These are phyloP conservation scores for Ashinkailepas kermadecensis DNA, from an alignment of 2,888 invertebrate species.

Conservation along the genomic window DNA sequence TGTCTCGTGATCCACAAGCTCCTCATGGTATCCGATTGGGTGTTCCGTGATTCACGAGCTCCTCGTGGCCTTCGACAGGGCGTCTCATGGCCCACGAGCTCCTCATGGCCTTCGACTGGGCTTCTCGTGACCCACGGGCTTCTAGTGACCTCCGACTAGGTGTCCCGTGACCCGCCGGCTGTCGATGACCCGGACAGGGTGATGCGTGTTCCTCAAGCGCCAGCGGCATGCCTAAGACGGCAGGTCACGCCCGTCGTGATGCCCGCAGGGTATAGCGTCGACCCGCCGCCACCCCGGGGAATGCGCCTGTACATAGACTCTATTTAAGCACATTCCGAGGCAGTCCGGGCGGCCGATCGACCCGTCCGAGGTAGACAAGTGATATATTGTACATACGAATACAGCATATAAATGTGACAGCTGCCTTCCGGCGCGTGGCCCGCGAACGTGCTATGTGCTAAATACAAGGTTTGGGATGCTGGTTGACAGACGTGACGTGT, in stretches of 20 bases:
- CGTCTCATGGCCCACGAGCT: no score
- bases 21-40: no score
- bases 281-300: no score
- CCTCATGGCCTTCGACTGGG: not conserved
- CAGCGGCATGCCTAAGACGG: not conserved
- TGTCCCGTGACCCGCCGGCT: not conserved
- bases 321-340: slow-evolving; percentile 14
- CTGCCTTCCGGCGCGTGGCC: not conserved
- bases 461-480: slow-evolving; percentile 18
- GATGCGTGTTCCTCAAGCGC: not conserved
- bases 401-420: no score
- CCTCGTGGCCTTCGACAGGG: no score
- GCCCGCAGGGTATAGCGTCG: no score
- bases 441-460: not conserved
- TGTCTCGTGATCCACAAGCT: no score
- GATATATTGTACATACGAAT: not conserved
- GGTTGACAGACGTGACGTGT: not conserved
- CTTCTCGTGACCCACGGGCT: no score
- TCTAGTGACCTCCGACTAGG: not conserved
- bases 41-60: no score
- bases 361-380: not conserved
- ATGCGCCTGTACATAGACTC: not conserved
- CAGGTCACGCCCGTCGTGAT: no score
- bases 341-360: not conserved
- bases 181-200: not conserved